These are phyloP conservation scores for Anas georgica DNA, from an alignment of 2,797 vertebrate genomes.

Conservation along the genomic window DNA sequence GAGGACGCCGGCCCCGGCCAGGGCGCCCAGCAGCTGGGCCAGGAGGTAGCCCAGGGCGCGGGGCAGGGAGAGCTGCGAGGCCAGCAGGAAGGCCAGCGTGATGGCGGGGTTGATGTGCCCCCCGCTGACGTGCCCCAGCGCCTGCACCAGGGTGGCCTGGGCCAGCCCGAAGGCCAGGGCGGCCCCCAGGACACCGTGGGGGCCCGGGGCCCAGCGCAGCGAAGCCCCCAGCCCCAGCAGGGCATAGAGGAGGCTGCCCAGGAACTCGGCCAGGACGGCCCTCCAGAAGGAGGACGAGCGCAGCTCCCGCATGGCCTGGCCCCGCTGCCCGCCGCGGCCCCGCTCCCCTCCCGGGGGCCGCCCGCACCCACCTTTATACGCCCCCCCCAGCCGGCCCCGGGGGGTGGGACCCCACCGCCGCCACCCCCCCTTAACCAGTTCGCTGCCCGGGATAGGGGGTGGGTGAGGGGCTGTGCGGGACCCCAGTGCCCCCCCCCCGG, in stretches of 20 bases:
- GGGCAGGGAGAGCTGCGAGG: constrained; percentile 93
- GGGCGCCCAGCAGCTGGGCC: constrained; percentile 91
- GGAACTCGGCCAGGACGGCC: constrained; percentile 93
- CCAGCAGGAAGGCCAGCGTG: constrained; percentile 91
- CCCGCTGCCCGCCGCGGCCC: constrained; percentile 34
- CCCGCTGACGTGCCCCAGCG: constrained; percentile 92
- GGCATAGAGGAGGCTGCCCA: constrained; percentile 93
- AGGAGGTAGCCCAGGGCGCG: constrained; percentile 90
- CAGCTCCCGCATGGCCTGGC: constrained; percentile 91
- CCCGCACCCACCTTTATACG: constrained; percentile 32
- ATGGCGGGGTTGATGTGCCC: constrained; percentile 95
- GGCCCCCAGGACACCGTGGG: constrained; percentile 87
- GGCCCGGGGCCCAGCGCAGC: constrained; percentile 88
- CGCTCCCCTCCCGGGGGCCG: constrained; percentile 20
- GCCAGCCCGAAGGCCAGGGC: constrained; percentile 93
- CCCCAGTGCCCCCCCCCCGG: neutral
- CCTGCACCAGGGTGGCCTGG: constrained; percentile 91
- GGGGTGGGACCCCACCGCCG: constrained; percentile 39
- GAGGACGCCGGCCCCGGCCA: constrained; percentile 91
- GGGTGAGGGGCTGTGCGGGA: accelerated
- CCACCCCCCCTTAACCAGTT: constrained; percentile 71
- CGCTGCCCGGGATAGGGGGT: neutral
- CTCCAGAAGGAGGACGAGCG: constrained; percentile 95
- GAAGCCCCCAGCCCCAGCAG: constrained; percentile 93
- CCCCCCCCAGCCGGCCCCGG: constrained; percentile 60